These are phyloP conservation scores for Illadopsis cleaveri DNA, from an alignment of 2,113 vertebrate species.

Conservation along the genomic window DNA sequence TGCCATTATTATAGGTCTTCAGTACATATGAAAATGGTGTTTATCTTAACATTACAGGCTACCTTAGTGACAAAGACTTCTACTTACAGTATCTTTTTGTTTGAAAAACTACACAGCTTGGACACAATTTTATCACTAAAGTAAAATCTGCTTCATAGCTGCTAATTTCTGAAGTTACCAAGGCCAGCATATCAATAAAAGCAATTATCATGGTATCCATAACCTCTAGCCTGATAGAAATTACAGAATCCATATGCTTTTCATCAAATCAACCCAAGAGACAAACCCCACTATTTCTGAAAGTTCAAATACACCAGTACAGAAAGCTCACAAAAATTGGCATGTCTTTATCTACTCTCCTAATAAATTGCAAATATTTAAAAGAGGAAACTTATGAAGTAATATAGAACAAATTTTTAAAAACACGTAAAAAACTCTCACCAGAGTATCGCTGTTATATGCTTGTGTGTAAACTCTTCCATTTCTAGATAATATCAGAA, in stretches of 20 bases:
- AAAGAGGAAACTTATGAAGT: neutral
- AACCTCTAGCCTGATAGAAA: neutral
- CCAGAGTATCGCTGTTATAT: slow-evolving; percentile 94
- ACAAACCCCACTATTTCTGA: neutral
- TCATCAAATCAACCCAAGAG: neutral
- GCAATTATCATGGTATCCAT: neutral
- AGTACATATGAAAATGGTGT: neutral
- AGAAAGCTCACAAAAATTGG: neutral
- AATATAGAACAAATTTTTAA: neutral
- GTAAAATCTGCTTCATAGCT: neutral
- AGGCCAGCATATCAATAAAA: neutral
- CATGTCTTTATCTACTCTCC: neutral
- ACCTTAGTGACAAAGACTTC: neutral
- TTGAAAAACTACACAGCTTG: neutral
- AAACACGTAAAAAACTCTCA: slow-evolving; percentile 60
- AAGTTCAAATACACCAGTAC: neutral
- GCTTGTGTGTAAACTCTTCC: slow-evolving; percentile 93
- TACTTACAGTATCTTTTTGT: neutral
- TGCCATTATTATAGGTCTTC: neutral
- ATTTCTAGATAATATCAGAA: slow-evolving; percentile 89
- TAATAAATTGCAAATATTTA: neutral
- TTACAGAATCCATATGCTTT: neutral
- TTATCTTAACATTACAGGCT: neutral
- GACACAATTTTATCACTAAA: neutral
- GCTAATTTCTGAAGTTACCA: neutral